phyloP scores from a whole-genome alignment of 2,888 invertebrate species.

The Pseudococcus jackbeardsleyi region DNA sequence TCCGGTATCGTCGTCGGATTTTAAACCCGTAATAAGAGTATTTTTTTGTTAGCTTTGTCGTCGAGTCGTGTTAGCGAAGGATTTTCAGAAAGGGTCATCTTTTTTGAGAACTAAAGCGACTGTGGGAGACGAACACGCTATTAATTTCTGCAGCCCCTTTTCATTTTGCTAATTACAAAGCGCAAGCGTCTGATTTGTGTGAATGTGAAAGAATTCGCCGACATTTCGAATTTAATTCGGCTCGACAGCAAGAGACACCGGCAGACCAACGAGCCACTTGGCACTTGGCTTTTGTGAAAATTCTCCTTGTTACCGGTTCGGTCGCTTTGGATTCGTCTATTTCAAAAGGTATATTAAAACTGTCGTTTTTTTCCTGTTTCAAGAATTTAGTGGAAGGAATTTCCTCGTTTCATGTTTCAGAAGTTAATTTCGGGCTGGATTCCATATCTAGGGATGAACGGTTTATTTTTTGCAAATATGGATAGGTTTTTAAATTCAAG shows the following conservation, averaged over 20 bases:
- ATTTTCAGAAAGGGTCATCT: conserved; percentile 21
- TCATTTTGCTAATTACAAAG: conserved; percentile 37
- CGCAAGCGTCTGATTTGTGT: conserved; percentile 27
- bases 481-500: too few relatives aligned
- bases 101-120: background rate
- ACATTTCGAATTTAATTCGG: conserved; percentile 2
- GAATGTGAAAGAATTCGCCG: conserved; percentile 32
- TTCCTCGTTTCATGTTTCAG: background rate
- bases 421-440: background rate
- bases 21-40: background rate
- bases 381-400: background rate
- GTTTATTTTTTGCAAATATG: background rate
- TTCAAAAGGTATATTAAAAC: background rate
- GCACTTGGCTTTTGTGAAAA: background rate
- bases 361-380: background rate
- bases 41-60: background rate
- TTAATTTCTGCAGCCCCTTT: conserved; percentile 17
- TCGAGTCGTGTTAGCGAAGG: background rate
- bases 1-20: background rate
- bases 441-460: background rate
- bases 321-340: background rate
- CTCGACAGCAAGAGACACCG: background rate
- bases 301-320: background rate
- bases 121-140: conserved; percentile 16
- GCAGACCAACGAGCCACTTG: background rate